Evolutionary conservation across 2,888 invertebrate species (phyloP), one percentile per base, ranked within the genome.

Genomic region (Meganola albula): DNA sequence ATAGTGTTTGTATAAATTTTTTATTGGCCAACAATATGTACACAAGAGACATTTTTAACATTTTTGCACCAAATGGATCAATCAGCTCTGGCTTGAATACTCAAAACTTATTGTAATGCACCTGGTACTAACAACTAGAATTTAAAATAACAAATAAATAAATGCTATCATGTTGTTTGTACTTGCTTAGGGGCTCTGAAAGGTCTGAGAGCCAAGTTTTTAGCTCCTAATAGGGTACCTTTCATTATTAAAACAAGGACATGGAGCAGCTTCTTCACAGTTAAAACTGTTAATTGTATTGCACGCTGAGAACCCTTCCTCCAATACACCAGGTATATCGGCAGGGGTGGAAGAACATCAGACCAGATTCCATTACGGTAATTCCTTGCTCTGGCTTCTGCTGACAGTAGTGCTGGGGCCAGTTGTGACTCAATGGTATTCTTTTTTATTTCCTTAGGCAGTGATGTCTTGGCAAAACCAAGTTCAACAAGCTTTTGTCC

Each of bases 401-500:
- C 86, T 27, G 72, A 72, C 22, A 83, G 38, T 13, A 87, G 52
- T 1, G 46, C 62, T 4, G 78, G 76, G 3, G 77, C 82, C 31
- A 83, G 44, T 57, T 75, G 62, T 38, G 77, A 74, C 46, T 82
- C 82, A 13, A 82, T 54, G 8, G 74, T 74, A 33, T 83, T 73
- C 44, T 79, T 82, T 48, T 68, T 55, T 5, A 84, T 59, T 21
- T 52, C 55, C 44, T 38, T 41, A 9, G 76, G 83, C 1, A 80
- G 65, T 34, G 70, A 74, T 7, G 72, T 75, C 51, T 72, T 77
- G 10, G 85, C 87, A 58, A 77, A 84, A 10, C 87, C 87, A 36
- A 87, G 74, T 48, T 86, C 85, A 9, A 87, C 78, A 18, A 87
- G 58, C 43, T 76, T 80, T 50, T 83, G 71, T 18, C 80, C 86